Percentiles rank a stretch among this genome's conserved stretches.
Evolutionary conservation across 2,113 vertebrate species (phyloP).

Genomic region (Monarcha castaneiventris): DNA sequence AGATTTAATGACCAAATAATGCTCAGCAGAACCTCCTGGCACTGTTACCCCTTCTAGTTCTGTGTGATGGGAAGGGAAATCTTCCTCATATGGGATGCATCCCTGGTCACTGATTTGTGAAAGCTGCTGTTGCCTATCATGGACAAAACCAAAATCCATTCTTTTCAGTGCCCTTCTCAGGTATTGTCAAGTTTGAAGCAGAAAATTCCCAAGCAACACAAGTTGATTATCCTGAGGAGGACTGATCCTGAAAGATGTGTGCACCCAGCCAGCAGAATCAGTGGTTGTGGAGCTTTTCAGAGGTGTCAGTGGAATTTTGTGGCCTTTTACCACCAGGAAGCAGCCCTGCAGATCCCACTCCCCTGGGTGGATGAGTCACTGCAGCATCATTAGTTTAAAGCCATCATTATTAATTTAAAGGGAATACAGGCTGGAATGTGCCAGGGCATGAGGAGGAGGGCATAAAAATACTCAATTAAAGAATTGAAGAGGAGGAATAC

Average conservation of each 20-base stretch:
- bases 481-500: background rate
- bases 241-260: background rate
- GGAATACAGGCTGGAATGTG: background rate
- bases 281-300: background rate
- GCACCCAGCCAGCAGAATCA: background rate
- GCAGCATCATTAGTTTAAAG: background rate
- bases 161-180: background rate
- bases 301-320: background rate
- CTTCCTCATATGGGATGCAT: background rate
- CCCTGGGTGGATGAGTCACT: background rate
- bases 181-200: background rate
- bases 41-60: background rate
- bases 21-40: background rate
- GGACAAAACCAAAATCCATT: background rate
- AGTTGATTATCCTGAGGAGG: background rate
- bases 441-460: background rate
- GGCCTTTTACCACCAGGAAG: background rate
- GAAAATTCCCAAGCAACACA: background rate
- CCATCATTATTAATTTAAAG: background rate
- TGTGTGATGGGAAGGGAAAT: background rate
- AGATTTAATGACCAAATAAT: background rate
- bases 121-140: background rate
- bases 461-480: background rate
- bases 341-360: background rate
- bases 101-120: background rate